Percentiles rank a stretch among this genome's conserved stretches.
These are phyloP conservation scores for Alloscopus bannaensis DNA, from an alignment of 2,888 invertebrate species.

Conservation along the genomic window DNA sequence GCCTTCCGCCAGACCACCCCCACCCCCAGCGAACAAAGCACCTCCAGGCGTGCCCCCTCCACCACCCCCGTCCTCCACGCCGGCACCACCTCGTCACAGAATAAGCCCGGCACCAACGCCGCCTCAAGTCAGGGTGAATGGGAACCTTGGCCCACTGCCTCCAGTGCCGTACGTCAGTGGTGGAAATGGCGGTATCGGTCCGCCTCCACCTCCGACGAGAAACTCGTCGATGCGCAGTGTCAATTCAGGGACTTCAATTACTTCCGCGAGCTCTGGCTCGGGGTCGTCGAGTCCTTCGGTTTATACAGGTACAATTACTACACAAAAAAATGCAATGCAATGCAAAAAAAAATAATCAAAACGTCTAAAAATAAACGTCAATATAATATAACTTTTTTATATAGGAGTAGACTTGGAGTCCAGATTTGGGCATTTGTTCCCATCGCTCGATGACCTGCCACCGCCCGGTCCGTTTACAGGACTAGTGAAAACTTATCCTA, in stretches of 20 bases:
- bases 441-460: constrained; percentile 81
- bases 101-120: constrained; percentile 72
- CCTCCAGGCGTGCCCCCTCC: constrained; percentile 73
- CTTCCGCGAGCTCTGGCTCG: constrained; percentile 65
- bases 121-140: constrained; percentile 71
- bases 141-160: constrained; percentile 67
- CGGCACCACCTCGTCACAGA: constrained; percentile 74
- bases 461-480: constrained; percentile 83
- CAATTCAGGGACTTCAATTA: constrained; percentile 71
- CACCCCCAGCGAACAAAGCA: constrained; percentile 74
- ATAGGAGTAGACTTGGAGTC: constrained; percentile 81
- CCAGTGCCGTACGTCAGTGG: constrained; percentile 69
- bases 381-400: too few relatives aligned
- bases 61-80: constrained; percentile 77
- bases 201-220: constrained; percentile 80
- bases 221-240: constrained; percentile 81
- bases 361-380: too few relatives aligned
- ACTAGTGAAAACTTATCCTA: constrained; percentile 83
- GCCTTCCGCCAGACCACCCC: constrained; percentile 78
- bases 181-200: constrained; percentile 72
- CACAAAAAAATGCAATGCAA: not conserved
- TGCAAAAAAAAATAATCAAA: too few relatives aligned
- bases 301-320: constrained; percentile 43
- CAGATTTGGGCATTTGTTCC: constrained; percentile 82
- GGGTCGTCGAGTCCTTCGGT: constrained; percentile 66